phyloP scores from a whole-genome alignment of 2,888 invertebrate species.

The Papilio demoleus region DNA sequence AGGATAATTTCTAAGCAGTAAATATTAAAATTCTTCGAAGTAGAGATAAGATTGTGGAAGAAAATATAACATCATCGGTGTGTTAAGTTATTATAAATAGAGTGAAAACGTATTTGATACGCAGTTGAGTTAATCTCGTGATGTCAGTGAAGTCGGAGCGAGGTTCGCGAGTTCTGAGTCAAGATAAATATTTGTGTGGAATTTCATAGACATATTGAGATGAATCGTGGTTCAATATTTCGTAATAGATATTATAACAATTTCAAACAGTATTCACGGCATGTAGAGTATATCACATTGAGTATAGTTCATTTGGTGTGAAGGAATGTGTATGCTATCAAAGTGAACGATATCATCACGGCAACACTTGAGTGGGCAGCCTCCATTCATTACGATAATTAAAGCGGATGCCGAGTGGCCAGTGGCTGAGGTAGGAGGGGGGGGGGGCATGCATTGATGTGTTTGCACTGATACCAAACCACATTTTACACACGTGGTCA shows the following conservation, averaged over 20 bases:
- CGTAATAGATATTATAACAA: neutral
- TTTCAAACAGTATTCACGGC: too few species aligned
- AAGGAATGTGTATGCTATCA: neutral
- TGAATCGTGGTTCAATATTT: neutral
- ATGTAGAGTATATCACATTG: too few species aligned
- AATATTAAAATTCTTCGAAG: neutral
- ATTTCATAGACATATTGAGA: neutral
- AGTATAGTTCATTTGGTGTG: neutral
- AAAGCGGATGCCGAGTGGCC: conserved; percentile 14
- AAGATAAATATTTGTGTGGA: neutral
- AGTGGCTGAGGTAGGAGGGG: neutral
- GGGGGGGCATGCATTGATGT: neutral
- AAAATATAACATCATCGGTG: neutral
- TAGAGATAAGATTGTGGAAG: too few species aligned
- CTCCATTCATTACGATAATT: conserved; percentile 22
- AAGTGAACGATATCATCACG: conserved; percentile 7
- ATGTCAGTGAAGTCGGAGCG: conserved; percentile 1
- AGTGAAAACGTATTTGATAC: neutral
- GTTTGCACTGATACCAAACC: neutral
- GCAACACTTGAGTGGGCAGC: neutral
- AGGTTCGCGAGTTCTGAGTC: neutral
- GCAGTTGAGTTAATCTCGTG: neutral
- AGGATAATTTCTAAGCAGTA: too few species aligned
- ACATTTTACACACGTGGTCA: neutral
- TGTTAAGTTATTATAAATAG: neutral